Base-by-base conservation (phyloP, 2,113 vertebrate genomes). In the Sialia sialis region DNA sequence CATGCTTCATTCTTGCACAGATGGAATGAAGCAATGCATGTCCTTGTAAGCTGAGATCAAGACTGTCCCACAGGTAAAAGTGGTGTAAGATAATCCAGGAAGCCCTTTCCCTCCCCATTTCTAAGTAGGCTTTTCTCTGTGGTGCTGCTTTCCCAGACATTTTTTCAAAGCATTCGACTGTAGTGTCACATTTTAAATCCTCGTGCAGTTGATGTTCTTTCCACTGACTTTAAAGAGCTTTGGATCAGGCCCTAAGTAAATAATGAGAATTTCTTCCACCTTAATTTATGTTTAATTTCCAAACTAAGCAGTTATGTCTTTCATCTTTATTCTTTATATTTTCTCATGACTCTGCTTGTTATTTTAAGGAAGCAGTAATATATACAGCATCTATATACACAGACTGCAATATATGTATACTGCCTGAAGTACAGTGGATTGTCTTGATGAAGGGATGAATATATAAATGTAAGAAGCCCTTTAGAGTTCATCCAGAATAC, bases 301-400 rank as follows among this genome's bases (percentile, higher is more conserved):
- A 90, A 94, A 84, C 77, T 75, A 91, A 91, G 77, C 70, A 76
- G 34, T 90, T 92, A 59, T 26, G 60, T 86, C 93, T 97, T 95
- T 97, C 85, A 96, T 97, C 91, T 96, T 92, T 95, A 87, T 89
- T 93, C 73, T 87, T 87, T 85, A 67, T 91, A 70, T 83, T 95
- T 95, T 96, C 93, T 94, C 78, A 89, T 95, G 66, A 73, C 46
- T 95, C 86, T 96, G 76, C 49, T 95, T 96, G 94, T 97, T 97
- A 96, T 96, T 94, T 94, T 96, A 97, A 97, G 94, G 93, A 95
- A 93, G 56, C 48, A 78, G 63, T 95, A 97, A 94, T 95, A 94
- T 95, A 95, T 86, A 96, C 92, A 94, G 81, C 88, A 95, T 94
- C 92, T 87, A 69, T 93, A 96, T 93, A 94, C 76, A 92, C 48